These are phyloP conservation scores for Chorisops tibialis DNA, from an alignment of 2,888 invertebrate genomes.

Conservation along the genomic window DNA sequence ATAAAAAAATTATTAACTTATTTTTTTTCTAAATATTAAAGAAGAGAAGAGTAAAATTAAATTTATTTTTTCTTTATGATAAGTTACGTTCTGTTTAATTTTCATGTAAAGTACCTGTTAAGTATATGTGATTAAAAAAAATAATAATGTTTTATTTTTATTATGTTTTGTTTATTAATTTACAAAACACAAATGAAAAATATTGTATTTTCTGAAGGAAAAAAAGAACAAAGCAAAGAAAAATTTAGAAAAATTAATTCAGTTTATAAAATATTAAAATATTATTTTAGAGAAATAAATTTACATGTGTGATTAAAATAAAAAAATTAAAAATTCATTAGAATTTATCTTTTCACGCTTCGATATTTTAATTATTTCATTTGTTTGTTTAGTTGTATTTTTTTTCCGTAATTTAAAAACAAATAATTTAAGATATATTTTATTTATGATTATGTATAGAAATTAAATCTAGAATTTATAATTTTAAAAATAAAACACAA, in stretches of 20 bases:
- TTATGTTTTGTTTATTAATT: neutral
- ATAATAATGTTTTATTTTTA: neutral
- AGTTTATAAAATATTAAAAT: too few relatives aligned
- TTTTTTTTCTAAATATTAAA: neutral
- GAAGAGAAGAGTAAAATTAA: constrained; percentile 25
- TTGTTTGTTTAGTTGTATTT: too few relatives aligned
- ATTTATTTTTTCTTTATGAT: constrained; percentile 12
- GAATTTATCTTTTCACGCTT: too few relatives aligned
- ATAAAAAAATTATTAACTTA: neutral
- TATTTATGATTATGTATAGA: too few relatives aligned
- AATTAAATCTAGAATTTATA: too few relatives aligned
- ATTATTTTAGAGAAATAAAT: neutral
- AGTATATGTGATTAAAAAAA: constrained; percentile 34
- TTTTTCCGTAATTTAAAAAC: too few relatives aligned
- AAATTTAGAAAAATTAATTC: too few relatives aligned
- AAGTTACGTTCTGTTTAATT: constrained; percentile 34
- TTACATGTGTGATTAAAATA: neutral
- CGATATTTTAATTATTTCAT: too few relatives aligned
- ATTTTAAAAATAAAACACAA: too few relatives aligned
- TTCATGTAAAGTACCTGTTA: constrained; percentile 38
- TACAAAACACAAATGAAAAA: neutral
- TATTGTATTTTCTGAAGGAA: too few relatives aligned
- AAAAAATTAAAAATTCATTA: neutral
- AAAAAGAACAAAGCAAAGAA: neutral
- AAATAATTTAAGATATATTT: too few relatives aligned